phyloP scores from a whole-genome alignment of 1,140 invertebrate genomes.

The Leptestheria dahalacensis region DNA sequence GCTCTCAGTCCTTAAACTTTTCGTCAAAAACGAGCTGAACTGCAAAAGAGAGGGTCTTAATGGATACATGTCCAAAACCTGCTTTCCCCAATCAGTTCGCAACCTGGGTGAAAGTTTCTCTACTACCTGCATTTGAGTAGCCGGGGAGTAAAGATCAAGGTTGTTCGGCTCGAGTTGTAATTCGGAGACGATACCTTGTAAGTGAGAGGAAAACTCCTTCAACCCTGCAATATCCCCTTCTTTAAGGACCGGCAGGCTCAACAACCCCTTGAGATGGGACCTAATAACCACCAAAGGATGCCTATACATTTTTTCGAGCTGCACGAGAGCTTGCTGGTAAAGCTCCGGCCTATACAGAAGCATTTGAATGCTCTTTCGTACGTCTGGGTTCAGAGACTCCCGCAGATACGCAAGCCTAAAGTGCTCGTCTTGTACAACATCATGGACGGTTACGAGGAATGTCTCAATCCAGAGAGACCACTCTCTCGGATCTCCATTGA shows the following conservation, averaged over 20 bases:
- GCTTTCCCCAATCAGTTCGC: background rate
- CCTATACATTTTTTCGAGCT: background rate
- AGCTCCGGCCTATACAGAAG: background rate
- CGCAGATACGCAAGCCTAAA: background rate
- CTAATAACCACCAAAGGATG: background rate
- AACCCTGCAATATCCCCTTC: no score
- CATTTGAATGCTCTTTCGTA: background rate
- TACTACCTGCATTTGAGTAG: background rate
- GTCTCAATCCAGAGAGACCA: background rate
- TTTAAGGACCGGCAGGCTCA: background rate
- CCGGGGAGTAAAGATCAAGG: background rate
- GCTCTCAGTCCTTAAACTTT: background rate
- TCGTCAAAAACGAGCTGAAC: background rate
- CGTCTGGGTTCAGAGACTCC: background rate
- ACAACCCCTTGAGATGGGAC: background rate
- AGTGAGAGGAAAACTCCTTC: no score
- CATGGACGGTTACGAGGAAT: background rate
- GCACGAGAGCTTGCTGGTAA: background rate
- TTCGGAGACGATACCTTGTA: no score
- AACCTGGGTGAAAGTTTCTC: background rate
- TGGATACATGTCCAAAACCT: background rate
- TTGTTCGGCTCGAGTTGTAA: no score
- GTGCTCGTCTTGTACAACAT: background rate
- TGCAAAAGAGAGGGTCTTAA: background rate
- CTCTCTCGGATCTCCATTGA: background rate